phyloP scores from a whole-genome alignment of 23 tunicate genomes.

The Pegea sp. region DNA sequence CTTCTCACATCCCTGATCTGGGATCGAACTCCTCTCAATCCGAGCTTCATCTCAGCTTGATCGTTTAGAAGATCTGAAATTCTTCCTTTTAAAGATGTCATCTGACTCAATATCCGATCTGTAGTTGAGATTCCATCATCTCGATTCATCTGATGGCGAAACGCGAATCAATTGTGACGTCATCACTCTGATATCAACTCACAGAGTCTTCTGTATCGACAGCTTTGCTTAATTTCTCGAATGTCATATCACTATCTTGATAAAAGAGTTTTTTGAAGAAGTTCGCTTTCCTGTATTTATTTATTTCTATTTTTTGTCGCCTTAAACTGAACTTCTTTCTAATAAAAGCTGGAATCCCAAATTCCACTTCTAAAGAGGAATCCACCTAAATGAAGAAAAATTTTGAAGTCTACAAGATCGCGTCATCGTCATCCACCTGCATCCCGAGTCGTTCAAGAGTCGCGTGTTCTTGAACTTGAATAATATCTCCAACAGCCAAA shows the following conservation, averaged over 20 bases:
- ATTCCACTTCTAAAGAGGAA: slow-evolving; percentile 72
- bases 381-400: slow-evolving; percentile 25
- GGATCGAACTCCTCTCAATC: slow-evolving; percentile 41
- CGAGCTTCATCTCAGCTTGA: slow-evolving; percentile 72
- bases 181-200: not conserved
- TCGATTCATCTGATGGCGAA: not conserved
- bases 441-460: slow-evolving; percentile 85
- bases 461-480: slow-evolving; percentile 87
- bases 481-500: slow-evolving; percentile 97
- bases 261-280: slow-evolving; percentile 41
- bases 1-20: slow-evolving; percentile 37
- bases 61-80: slow-evolving; percentile 53
- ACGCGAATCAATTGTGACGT: not conserved
- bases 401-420: not conserved
- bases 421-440: slow-evolving; percentile 24
- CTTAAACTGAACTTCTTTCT: slow-evolving; percentile 46
- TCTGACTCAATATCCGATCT: slow-evolving; percentile 35
- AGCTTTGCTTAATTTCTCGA: slow-evolving; percentile 60
- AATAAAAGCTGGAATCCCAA: slow-evolving; percentile 57
- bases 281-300: slow-evolving; percentile 67
- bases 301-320: slow-evolving; percentile 68
- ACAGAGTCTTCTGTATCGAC: slow-evolving; percentile 45
- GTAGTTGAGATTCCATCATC: slow-evolving; percentile 32
- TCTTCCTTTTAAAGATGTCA: slow-evolving; percentile 19
- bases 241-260: slow-evolving; percentile 40